Percentiles rank a stretch among this genome's conserved stretches.
These are phyloP conservation scores for Ornithoptera priamus DNA, from an alignment of 2,888 invertebrate species.

Conservation along the genomic window DNA sequence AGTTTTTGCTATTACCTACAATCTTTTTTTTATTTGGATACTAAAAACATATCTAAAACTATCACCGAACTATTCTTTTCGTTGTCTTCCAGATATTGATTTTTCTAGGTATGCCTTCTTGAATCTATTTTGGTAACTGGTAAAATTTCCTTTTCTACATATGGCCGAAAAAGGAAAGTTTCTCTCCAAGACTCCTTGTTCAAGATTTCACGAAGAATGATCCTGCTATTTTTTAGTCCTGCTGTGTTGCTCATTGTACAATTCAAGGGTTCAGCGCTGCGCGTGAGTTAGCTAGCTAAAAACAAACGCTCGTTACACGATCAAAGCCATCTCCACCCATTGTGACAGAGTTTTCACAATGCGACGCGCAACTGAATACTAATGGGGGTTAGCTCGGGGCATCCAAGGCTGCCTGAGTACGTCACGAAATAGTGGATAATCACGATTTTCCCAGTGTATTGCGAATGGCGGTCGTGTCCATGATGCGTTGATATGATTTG, in stretches of 20 bases:
- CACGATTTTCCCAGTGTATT: slow-evolving; percentile 53
- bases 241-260: not conserved
- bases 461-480: slow-evolving; percentile 48
- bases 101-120: no score
- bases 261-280: not conserved
- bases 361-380: slow-evolving; percentile 38
- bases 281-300: slow-evolving; percentile 1
- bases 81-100: no score
- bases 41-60: no score
- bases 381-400: slow-evolving; percentile 48
- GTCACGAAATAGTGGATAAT: slow-evolving; percentile 46
- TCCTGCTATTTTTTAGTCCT: not conserved
- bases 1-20: no score
- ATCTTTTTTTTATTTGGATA: no score
- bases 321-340: slow-evolving; percentile 22
- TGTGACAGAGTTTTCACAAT: slow-evolving; percentile 28
- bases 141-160: no score
- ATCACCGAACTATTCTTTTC: no score
- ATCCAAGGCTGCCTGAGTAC: slow-evolving; percentile 61
- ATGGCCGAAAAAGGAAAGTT: no score
- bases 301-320: slow-evolving; percentile 22
- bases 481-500: slow-evolving; percentile 44
- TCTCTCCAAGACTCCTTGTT: no score
- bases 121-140: no score
- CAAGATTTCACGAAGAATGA: no score